phyloP scores from a whole-genome alignment of 2,113 vertebrate species.

The Raja brachyura region DNA sequence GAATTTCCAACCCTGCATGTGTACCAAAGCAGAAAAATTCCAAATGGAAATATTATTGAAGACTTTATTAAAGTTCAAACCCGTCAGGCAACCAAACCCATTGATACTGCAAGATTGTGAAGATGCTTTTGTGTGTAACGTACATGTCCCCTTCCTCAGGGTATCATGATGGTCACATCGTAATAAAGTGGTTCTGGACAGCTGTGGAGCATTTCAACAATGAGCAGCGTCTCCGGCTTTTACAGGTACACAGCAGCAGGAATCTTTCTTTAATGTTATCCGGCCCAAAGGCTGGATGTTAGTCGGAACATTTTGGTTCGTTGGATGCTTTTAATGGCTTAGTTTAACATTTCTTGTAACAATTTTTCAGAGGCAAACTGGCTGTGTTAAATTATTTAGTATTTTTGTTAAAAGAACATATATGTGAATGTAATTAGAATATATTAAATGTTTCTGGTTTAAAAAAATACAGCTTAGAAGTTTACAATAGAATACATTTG shows the following conservation, averaged over 20 bases:
- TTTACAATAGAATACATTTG: background rate
- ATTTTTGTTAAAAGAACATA: background rate
- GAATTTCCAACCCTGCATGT: background rate
- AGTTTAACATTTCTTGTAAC: background rate
- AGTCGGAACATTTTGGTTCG: background rate
- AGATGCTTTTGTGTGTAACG: background rate
- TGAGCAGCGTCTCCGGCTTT: constrained; percentile 82
- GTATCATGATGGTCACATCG: constrained; percentile 92
- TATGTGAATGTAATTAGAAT: background rate
- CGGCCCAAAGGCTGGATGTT: background rate
- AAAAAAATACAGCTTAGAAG: too few species aligned
- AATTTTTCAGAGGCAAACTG: background rate
- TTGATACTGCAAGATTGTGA: background rate
- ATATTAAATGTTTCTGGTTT: too few species aligned
- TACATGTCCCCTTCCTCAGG: constrained; percentile 55
- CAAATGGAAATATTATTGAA: background rate
- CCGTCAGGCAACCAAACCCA: background rate
- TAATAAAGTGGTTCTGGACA: constrained; percentile 96
- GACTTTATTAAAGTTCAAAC: background rate
- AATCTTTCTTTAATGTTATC: constrained; percentile 1
- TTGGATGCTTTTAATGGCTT: background rate
- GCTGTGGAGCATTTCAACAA: constrained; percentile 94
- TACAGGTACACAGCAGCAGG: constrained; percentile 45
- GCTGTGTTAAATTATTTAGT: background rate
- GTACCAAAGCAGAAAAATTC: background rate